Percentiles rank a stretch among this genome's conserved stretches.
Evolutionary conservation across 2,888 invertebrate genomes (phyloP).

Genomic region (Bellardia pandia): DNA sequence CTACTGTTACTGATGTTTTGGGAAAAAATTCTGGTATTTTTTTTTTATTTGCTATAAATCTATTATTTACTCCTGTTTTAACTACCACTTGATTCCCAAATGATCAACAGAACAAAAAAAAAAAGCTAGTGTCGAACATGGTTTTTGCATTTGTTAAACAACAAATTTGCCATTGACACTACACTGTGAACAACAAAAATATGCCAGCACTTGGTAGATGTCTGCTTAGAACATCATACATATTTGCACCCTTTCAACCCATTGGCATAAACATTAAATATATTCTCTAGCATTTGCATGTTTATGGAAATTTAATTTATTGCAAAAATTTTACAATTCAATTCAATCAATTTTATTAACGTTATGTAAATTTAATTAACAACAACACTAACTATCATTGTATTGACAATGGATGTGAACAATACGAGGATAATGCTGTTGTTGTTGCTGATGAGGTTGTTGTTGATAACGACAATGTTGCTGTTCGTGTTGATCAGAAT

Average conservation of each 20-base stretch:
- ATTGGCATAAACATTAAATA: slow-evolving; percentile 24
- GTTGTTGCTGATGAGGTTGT: not conserved
- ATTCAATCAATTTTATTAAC: slow-evolving; percentile 70
- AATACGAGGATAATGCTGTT: slow-evolving; percentile 23
- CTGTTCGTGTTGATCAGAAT: slow-evolving; percentile 54
- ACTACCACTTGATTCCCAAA: slow-evolving; percentile 52
- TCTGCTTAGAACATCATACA: too few species aligned
- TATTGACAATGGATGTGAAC: not conserved
- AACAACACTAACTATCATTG: not conserved
- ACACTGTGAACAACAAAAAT: slow-evolving; percentile 32
- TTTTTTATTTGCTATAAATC: slow-evolving; percentile 6
- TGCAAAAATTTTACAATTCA: slow-evolving; percentile 69
- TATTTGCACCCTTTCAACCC: not conserved
- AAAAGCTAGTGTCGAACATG: slow-evolving; percentile 57
- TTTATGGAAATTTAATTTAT: slow-evolving; percentile 69
- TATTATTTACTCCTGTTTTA: slow-evolving; percentile 39
- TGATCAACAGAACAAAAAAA: slow-evolving; percentile 8
- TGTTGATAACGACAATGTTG: slow-evolving; percentile 35
- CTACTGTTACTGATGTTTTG: not conserved
- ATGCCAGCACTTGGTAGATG: slow-evolving; percentile 43
- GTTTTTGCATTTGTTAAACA: slow-evolving; percentile 68
- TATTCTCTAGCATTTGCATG: slow-evolving; percentile 59
- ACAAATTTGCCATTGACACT: slow-evolving; percentile 28
- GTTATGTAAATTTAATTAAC: slow-evolving; percentile 72
- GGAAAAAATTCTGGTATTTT: slow-evolving; percentile 5